Percentiles rank a stretch among this genome's conserved stretches.
These are phyloP conservation scores for Catamblyrhynchus diadema DNA, from an alignment of 2,797 vertebrate genomes.

Conservation along the genomic window DNA sequence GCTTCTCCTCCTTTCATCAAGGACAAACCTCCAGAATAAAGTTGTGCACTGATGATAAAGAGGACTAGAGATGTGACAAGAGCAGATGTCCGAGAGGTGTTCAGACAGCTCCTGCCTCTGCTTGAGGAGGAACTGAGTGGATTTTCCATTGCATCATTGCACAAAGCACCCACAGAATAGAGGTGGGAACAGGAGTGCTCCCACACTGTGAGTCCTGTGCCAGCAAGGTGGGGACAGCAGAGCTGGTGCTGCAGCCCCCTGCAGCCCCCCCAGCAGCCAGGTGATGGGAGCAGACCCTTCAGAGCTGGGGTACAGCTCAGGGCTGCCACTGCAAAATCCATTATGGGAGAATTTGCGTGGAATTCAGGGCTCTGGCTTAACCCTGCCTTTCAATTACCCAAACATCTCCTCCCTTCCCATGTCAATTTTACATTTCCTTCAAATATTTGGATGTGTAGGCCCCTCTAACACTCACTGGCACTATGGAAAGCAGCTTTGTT, in stretches of 20 bases:
- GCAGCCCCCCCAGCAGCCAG: background rate
- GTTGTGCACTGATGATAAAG: background rate
- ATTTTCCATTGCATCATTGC: background rate
- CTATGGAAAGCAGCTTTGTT: background rate
- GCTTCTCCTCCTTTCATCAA: background rate
- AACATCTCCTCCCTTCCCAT: background rate
- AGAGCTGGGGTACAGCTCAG: background rate
- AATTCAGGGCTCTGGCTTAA: background rate
- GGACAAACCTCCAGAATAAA: background rate
- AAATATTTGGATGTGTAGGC: background rate
- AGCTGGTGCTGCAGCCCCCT: background rate
- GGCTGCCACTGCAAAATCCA: background rate
- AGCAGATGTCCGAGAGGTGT: background rate
- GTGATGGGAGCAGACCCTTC: background rate
- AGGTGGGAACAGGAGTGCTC: background rate
- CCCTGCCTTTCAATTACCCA: background rate
- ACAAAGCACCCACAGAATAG: fast-evolving
- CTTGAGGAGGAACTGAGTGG: background rate
- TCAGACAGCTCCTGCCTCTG: background rate
- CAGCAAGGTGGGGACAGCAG: background rate
- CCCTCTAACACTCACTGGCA: fast-evolving
- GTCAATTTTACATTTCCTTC: background rate
- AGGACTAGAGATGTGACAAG: background rate
- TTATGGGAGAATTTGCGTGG: background rate
- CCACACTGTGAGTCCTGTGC: background rate